Percentiles rank a stretch among this genome's conserved stretches.
Conservation (phyloP, 2,797 vertebrate genomes). For the Brotogeris chrysoptera region DNA sequence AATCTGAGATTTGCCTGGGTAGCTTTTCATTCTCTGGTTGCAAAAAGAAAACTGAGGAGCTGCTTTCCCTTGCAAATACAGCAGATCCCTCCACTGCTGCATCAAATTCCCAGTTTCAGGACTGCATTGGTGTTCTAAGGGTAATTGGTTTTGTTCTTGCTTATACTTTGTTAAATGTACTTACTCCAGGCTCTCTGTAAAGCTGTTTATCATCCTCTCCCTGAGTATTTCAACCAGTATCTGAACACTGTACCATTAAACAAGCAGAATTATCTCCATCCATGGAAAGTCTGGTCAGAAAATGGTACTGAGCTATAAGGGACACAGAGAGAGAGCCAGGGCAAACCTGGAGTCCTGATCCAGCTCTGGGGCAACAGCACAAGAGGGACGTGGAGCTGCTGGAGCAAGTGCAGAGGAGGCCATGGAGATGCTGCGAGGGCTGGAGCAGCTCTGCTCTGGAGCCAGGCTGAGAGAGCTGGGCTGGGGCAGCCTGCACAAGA, state of each 20-base stretch:
- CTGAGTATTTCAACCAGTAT: neutral
- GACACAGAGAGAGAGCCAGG: neutral
- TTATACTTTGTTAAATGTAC: neutral
- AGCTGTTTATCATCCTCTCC: neutral
- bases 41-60: neutral
- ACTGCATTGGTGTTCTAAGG: neutral
- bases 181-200: neutral
- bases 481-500: neutral
- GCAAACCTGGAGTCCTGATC: neutral
- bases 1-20: neutral
- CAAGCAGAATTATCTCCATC: neutral
- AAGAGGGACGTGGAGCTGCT: neutral
- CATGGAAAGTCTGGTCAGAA: neutral
- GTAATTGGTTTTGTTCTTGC: neutral
- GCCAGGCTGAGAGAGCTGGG: neutral
- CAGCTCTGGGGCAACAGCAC: neutral
- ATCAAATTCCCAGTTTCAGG: neutral
- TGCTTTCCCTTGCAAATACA: neutral
- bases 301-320: neutral
- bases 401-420: neutral
- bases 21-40: neutral
- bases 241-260: neutral
- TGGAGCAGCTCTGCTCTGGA: neutral
- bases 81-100: neutral
- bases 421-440: fast-evolving